phyloP scores from a whole-genome alignment of 2,888 invertebrate species.

The Spilarctia lutea region DNA sequence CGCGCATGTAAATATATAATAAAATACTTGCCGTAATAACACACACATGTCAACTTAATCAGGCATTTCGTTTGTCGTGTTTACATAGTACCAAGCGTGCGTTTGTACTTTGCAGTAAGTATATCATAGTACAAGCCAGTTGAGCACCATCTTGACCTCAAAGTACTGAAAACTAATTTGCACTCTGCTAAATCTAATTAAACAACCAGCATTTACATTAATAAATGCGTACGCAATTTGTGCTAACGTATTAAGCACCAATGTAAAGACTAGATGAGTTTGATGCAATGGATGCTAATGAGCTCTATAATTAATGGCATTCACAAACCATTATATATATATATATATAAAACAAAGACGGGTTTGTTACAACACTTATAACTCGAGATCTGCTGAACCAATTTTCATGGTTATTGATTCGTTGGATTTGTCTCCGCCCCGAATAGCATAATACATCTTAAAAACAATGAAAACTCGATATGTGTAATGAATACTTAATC shows the following conservation, averaged over 20 bases:
- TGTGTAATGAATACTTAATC: no score
- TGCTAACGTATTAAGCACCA: not conserved
- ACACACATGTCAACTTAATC: not conserved
- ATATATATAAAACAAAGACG: no score
- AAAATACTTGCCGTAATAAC: not conserved
- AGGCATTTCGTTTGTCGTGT: not conserved
- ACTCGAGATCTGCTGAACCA: no score
- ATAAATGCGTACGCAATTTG: not conserved
- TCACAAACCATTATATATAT: constrained; percentile 20
- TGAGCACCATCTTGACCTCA: not conserved
- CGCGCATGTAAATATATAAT: no score
- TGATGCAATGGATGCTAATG: constrained; percentile 42
- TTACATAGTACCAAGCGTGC: not conserved
- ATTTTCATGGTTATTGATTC: no score
- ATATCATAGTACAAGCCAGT: not conserved
- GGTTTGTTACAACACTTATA: no score
- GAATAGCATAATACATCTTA: no score
- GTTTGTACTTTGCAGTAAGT: not conserved
- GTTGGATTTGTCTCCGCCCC: no score
- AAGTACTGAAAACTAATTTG: not conserved
- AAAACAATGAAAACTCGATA: no score
- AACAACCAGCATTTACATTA: not conserved
- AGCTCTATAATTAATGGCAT: constrained; percentile 44
- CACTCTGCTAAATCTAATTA: not conserved
- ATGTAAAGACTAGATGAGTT: constrained; percentile 29